Evolutionary conservation across 2,797 vertebrate species (phyloP).

Genomic region (Xiphorhynchus erythropygius): DNA sequence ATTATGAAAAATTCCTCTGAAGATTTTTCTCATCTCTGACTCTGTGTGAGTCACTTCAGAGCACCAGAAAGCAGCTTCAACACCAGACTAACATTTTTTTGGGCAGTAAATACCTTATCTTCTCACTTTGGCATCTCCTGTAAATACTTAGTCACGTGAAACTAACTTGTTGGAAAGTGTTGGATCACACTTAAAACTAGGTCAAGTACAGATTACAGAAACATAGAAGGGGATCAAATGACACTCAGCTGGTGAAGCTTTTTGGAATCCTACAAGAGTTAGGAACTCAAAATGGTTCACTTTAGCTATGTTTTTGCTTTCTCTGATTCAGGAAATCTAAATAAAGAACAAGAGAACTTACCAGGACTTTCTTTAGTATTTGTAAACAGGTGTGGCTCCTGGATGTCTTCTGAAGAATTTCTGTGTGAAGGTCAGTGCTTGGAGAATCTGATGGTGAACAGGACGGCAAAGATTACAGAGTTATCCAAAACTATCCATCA

Average conservation of each 20-base stretch:
- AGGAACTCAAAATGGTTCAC: neutral
- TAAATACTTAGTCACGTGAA: neutral
- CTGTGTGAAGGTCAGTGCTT: constrained; percentile 49
- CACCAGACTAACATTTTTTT: neutral
- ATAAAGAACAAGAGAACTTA: neutral
- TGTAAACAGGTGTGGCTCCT: constrained; percentile 17
- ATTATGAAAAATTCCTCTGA: constrained; percentile 12
- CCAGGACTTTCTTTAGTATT: neutral
- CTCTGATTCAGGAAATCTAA: neutral
- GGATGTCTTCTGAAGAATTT: neutral
- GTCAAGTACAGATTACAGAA: constrained; percentile 13
- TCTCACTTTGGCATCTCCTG: neutral
- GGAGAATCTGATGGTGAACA: constrained; percentile 57
- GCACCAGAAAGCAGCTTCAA: neutral
- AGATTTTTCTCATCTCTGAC: neutral
- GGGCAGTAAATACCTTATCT: neutral
- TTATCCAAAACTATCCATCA: constrained; percentile 69
- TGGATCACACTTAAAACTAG: neutral
- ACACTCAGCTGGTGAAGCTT: neutral
- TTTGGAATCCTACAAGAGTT: neutral
- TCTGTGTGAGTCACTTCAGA: neutral
- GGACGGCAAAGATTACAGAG: constrained; percentile 62
- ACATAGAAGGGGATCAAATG: neutral
- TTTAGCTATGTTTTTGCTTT: neutral
- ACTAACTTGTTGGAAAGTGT: neutral